phyloP scores from a whole-genome alignment of 30 jellyfish, hydroid and myxozoan genomes.

The Turritopsis dohrnii region DNA sequence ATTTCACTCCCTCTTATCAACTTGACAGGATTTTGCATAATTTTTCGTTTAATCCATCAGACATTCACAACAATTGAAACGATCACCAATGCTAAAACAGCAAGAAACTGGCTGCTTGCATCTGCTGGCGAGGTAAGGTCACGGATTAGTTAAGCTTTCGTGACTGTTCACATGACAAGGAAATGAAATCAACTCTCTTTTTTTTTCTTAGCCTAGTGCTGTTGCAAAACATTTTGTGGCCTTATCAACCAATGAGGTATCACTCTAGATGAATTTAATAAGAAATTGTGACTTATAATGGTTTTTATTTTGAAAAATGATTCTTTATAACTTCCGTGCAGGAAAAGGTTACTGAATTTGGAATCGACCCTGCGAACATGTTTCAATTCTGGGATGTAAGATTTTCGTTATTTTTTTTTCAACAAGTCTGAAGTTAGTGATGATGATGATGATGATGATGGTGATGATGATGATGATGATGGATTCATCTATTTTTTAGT shows the following conservation, averaged over 20 bases:
- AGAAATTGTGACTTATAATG: too few species aligned
- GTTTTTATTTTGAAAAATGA: too few species aligned
- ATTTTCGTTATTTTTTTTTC: too few species aligned
- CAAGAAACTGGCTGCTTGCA: slow-evolving; percentile 79
- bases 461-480: not conserved
- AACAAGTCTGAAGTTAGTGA: too few species aligned
- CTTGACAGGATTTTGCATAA: not conserved
- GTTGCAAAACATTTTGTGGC: slow-evolving; percentile 98
- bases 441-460: too few species aligned
- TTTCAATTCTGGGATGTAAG: slow-evolving; percentile 98
- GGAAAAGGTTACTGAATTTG: slow-evolving; percentile 96
- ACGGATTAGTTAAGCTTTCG: too few species aligned
- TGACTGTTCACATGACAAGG: too few species aligned
- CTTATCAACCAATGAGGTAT: slow-evolving; percentile 83
- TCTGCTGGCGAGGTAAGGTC: slow-evolving; percentile 57
- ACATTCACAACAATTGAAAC: slow-evolving; percentile 99
- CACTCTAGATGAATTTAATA: not conserved
- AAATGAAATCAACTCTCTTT: not conserved
- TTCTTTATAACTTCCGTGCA: not conserved
- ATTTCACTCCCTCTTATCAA: not conserved
- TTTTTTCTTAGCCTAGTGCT: slow-evolving; percentile 48
- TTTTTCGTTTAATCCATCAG: slow-evolving; percentile 11
- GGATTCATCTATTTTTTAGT: slow-evolving; percentile 34
- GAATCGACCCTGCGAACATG: slow-evolving; percentile 92
- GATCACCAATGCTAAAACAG: slow-evolving; percentile 89